phyloP scores from a whole-genome alignment of 2,797 vertebrate species.

The Sebastes goodei region DNA sequence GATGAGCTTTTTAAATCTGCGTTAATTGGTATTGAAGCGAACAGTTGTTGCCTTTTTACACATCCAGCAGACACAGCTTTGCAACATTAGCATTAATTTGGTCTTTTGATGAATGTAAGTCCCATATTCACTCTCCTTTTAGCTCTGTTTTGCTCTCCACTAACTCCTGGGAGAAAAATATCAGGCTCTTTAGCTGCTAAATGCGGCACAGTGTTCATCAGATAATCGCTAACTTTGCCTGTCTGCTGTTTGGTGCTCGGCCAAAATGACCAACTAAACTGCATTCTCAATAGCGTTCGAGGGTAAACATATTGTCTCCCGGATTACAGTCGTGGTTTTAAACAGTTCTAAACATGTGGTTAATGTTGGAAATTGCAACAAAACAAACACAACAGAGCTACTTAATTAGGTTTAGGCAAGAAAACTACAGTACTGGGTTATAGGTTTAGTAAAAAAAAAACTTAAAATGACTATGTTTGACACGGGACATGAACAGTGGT shows the following conservation, averaged over 20 bases:
- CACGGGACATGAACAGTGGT: too few species aligned
- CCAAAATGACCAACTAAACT: too few species aligned
- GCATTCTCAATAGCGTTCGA: too few species aligned
- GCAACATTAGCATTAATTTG: not conserved
- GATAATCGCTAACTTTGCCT: not conserved
- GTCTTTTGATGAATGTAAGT: not conserved
- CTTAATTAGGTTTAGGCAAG: too few species aligned
- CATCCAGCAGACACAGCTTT: not conserved
- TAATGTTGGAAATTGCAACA: too few species aligned
- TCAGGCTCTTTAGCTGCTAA: not conserved
- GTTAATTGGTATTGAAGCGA: not conserved
- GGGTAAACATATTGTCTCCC: too few species aligned
- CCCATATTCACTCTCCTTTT: not conserved
- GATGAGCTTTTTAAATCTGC: not conserved
- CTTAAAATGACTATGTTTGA: too few species aligned
- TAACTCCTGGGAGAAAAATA: not conserved
- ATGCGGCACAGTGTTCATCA: not conserved
- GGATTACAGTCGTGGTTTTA: too few species aligned
- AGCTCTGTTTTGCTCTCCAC: not conserved
- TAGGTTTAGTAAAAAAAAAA: too few species aligned
- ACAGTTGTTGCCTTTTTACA: not conserved
- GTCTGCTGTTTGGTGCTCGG: not conserved
- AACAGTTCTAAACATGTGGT: too few species aligned
- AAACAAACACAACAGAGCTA: too few species aligned
- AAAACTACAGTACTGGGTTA: too few species aligned